Evolutionary conservation across 1,140 invertebrate genomes (phyloP).

Genomic region (Lucilia cuprina): DNA sequence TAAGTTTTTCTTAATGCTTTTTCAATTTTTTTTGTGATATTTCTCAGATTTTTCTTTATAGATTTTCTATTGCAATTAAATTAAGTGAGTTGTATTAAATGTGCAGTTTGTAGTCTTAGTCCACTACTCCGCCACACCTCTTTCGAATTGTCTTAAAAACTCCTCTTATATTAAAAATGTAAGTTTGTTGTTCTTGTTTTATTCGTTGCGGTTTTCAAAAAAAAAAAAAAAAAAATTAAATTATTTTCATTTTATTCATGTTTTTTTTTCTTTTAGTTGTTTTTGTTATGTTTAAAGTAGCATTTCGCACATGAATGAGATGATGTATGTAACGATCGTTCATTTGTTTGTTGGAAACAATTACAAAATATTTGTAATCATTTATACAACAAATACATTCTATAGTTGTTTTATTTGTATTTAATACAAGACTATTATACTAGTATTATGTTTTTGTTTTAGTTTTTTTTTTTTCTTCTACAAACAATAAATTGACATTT

Average conservation of each 20-base stretch:
- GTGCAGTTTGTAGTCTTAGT: not conserved
- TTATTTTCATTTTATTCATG: not conserved
- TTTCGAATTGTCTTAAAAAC: not conserved
- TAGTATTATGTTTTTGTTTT: not conserved
- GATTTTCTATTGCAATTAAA: not conserved
- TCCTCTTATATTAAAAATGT: too few relatives aligned
- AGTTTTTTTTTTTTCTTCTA: not conserved
- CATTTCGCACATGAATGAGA: constrained; percentile 2
- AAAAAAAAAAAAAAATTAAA: not conserved
- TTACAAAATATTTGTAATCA: not conserved
- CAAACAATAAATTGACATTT: not conserved
- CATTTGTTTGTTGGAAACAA: constrained; percentile 1
- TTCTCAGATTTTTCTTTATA: not conserved
- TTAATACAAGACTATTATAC: too few relatives aligned
- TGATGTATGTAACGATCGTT: not conserved
- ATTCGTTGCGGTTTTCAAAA: too few relatives aligned
- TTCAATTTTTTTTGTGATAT: not conserved
- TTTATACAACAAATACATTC: not conserved
- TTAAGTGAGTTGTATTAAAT: constrained; percentile 12
- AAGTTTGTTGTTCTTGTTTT: too few relatives aligned
- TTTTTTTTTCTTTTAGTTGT: too few relatives aligned
- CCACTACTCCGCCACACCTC: not conserved
- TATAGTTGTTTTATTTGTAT: not conserved
- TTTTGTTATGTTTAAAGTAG: not conserved
- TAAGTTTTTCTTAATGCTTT: not conserved